Percentiles rank a stretch among this genome's conserved stretches.
phyloP scores from a whole-genome alignment of 2,888 invertebrate genomes.

The Hylaea fasciaria region DNA sequence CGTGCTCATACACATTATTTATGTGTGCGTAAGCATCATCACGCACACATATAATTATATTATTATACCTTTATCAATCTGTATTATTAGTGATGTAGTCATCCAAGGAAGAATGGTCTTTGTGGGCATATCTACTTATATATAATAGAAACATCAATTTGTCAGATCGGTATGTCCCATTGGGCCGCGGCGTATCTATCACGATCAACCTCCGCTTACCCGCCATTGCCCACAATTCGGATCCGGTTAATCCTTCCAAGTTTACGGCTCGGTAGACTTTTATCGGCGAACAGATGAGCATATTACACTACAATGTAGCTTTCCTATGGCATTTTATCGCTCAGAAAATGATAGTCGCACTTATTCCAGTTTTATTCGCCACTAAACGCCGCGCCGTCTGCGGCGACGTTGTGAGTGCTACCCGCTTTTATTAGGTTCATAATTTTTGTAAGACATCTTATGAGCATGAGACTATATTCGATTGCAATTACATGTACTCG shows the following conservation, averaged over 20 bases:
- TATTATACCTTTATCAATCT: too few species aligned
- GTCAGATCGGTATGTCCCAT: too few species aligned
- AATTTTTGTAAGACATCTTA: constrained; percentile 17
- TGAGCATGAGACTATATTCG: background rate
- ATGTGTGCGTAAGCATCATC: too few species aligned
- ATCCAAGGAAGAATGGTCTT: too few species aligned
- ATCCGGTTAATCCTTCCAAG: constrained; percentile 37
- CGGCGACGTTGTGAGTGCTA: constrained; percentile 8
- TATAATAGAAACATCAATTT: background rate
- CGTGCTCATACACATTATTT: too few species aligned
- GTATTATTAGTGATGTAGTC: too few species aligned
- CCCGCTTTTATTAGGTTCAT: constrained; percentile 10
- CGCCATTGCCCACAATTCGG: constrained; percentile 22
- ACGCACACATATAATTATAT: too few species aligned
- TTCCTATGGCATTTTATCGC: constrained; percentile 37
- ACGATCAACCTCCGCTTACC: constrained; percentile 2
- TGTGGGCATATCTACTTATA: too few species aligned
- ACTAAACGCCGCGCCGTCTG: constrained; percentile 29
- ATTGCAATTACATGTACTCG: background rate
- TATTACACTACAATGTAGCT: constrained; percentile 42
- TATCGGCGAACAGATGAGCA: constrained; percentile 40
- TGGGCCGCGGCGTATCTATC: constrained; percentile 5
- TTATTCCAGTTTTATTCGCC: constrained; percentile 41
- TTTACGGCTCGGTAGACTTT: constrained; percentile 38
- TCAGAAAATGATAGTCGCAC: constrained; percentile 42